Evolutionary conservation across 2,888 invertebrate species (phyloP), one percentile per base, ranked within the genome.

Genomic region (Panopea generosa): DNA sequence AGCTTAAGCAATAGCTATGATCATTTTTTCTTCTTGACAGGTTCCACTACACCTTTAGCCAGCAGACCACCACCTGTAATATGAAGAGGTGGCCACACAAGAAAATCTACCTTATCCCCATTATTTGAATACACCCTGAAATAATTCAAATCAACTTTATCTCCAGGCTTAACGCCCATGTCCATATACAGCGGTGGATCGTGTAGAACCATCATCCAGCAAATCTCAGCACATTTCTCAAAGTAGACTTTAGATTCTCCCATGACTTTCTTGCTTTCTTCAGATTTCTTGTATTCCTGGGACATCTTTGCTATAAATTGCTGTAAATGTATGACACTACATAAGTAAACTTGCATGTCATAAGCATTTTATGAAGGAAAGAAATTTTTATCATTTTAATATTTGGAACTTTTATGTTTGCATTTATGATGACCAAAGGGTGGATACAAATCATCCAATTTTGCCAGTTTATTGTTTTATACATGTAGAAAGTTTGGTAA

Each of bases 71-170:
- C 78, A 26, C 56, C 59, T 38, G 52, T 27, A n/a, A 55, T 67
- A 22, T 29, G 56, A 20, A 77, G 50, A 9, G 72, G 60, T 2
- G 77, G 77, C 77, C 77, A 77, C 2, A 77, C 77, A 2, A 73
- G 49, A 47, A 55, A 77, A 33, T 73, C 65, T 26, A 67, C 50
- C 16, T 26, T 73, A 22, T 68, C 60, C 16, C 72, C 72, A 3
- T 61, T 45, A 9, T 57, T 56, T 22, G 72, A 73, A n/a, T 33
- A 33, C 33, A 33, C 4, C 7, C 60, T 49, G 49, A 63, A 77
- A 3, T 43, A 20, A 29, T 55, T 66, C 0, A 14, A 11, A 38
- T 77, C 69, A 20, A 77, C 16, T 52, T 60, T 65, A 20, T 50
- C 57, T 2, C 77, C 77, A 4, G 9, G 49, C 26, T 65, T 59